These are phyloP conservation scores for Lophius americanus DNA, from an alignment of 2,797 vertebrate species.

Conservation along the genomic window DNA sequence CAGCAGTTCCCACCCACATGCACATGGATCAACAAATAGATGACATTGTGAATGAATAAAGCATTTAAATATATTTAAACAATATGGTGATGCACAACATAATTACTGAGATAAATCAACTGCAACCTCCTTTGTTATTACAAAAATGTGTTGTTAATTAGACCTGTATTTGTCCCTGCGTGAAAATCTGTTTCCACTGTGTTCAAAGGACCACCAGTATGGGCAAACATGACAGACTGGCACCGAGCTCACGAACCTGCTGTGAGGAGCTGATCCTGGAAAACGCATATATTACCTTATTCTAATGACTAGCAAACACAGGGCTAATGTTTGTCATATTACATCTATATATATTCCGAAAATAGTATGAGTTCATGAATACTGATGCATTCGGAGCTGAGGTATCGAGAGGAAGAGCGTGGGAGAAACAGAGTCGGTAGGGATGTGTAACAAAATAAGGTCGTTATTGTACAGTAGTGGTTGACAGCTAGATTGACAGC, in stretches of 20 bases:
- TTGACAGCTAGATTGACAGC: background rate
- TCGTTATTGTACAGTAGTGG: background rate
- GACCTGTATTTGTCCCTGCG: too few relatives aligned
- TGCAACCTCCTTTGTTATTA: too few relatives aligned
- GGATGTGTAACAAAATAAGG: background rate
- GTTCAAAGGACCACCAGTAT: background rate
- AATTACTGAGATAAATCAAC: too few relatives aligned
- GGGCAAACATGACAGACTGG: slow-evolving; percentile 16
- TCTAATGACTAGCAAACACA: slow-evolving; percentile 24
- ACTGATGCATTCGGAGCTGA: slow-evolving; percentile 33
- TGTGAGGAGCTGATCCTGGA: slow-evolving; percentile 2
- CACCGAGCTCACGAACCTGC: slow-evolving; percentile 7
- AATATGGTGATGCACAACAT: background rate
- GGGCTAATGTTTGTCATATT: slow-evolving; percentile 15
- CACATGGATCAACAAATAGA: background rate
- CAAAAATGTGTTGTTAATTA: background rate
- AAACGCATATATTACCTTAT: slow-evolving; percentile 23
- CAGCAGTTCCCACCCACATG: background rate
- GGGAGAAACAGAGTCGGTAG: slow-evolving; percentile 1
- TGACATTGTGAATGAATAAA: background rate
- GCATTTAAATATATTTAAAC: background rate
- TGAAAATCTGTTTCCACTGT: background rate
- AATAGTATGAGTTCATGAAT: slow-evolving; percentile 52
- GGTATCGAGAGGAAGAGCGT: slow-evolving; percentile 6
- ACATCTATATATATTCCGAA: slow-evolving; percentile 22